Percentiles rank a stretch among this genome's conserved stretches.
Conservation (phyloP, 2,113 vertebrate genomes). For the Actenoides lindsayi region DNA sequence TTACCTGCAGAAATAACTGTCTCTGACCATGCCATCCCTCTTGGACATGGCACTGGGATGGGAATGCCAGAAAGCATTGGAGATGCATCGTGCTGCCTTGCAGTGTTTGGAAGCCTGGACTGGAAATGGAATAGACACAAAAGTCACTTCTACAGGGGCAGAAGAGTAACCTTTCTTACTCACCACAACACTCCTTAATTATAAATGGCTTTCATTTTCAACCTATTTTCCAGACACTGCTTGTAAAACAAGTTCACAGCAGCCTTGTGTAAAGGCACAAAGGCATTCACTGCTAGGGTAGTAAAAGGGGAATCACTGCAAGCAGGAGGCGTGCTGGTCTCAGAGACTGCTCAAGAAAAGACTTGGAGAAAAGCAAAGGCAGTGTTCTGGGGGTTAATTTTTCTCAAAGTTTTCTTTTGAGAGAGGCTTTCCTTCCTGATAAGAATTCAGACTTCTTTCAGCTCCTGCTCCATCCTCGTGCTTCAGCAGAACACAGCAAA, state of each 20-base stretch:
- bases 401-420: neutral
- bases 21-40: neutral
- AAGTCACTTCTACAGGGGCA: neutral
- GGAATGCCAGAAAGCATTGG: rapidly evolving
- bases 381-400: neutral
- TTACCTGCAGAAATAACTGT: neutral
- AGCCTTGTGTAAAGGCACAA: neutral
- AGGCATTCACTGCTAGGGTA: neutral
- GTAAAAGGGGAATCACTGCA: neutral
- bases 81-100: rapidly evolving
- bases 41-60: rapidly evolving
- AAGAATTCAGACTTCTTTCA: neutral
- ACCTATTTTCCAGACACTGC: neutral
- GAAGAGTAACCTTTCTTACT: neutral
- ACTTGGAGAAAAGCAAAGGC: neutral
- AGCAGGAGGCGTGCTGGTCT: neutral
- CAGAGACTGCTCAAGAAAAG: neutral
- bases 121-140: neutral
- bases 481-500: conserved; percentile 22
- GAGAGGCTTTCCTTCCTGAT: neutral
- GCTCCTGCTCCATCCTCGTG: neutral
- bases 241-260: neutral
- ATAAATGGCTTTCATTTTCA: neutral
- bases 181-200: neutral
- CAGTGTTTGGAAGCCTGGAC: neutral